Base-by-base conservation (phyloP, 2,888 invertebrate species). In the Eupeodes luniger region DNA sequence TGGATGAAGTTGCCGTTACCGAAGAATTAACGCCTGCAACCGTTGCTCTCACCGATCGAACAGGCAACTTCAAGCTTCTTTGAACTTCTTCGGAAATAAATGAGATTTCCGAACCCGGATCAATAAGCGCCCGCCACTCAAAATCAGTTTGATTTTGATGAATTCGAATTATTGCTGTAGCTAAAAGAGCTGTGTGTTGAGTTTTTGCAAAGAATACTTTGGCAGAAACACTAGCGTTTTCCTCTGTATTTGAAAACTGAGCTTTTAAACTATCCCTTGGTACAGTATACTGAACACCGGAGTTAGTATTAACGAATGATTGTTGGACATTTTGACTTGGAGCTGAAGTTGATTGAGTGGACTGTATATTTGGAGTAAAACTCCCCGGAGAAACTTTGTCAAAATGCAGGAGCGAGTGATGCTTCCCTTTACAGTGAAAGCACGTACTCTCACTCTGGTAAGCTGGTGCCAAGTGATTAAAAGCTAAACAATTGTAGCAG, bases 341-440 rank as follows among this genome's bases (percentile, higher is more conserved):
- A 27, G 27, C 27, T 27, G 27, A 27, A 27, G 27, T 27, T 27
- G 27, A 27, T 27, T 27, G 27, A 53, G 53, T 53, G 16, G 16
- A 53, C 16, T 53, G 53, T 53, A 53, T 10, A 10, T 16, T 53
- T 9, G 53, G 4, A 10, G 16, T 53, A 16, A 10, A 53, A 53
- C 10, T 53, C 53, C 10, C 53, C 53, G 53, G 16, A 10, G 53
- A 4, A 53, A 10, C 16, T 27, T 27, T 27, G 27, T 27, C 27
- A 53, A 40, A 40, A 64, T 64, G 64, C 11, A 19, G n/a, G 6
- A 64, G 64, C 5, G 64, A 64, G 14, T 64, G 44, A 7, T 64
- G 64, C n/a, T 64, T 64, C 5, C 61, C 61, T n/a, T 61, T 61
- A 36, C 61, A 61, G 12, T 61, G 61, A 36, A 61, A 61, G 14